phyloP scores from a whole-genome alignment of 2,888 invertebrate genomes.

The Marronus borbonicus region DNA sequence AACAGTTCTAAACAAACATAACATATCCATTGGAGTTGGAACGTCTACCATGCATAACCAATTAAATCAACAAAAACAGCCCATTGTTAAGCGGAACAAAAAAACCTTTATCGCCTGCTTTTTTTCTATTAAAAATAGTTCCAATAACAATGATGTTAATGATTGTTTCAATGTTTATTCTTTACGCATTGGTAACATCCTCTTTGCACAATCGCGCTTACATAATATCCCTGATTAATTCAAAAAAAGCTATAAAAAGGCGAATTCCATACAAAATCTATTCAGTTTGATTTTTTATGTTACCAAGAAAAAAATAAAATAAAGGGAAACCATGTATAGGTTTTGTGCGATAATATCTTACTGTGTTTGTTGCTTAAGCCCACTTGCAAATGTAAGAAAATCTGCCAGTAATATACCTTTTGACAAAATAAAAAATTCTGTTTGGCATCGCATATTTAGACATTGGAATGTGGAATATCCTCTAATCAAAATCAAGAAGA shows the following conservation, averaged over 20 bases:
- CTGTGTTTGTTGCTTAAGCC: too few relatives aligned
- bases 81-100: not conserved
- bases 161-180: conserved; percentile 11
- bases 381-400: not conserved
- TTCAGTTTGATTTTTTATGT: too few relatives aligned
- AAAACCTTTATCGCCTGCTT: not conserved
- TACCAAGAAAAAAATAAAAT: too few relatives aligned
- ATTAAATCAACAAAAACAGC: conserved; percentile 20
- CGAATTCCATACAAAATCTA: too few relatives aligned
- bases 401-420: not conserved
- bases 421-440: not conserved
- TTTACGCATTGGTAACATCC: not conserved
- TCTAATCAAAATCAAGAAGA: conserved; percentile 44
- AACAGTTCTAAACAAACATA: not conserved
- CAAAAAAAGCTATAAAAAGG: too few relatives aligned
- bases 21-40: not conserved
- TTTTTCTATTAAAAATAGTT: not conserved
- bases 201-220: not conserved
- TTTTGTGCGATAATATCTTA: too few relatives aligned
- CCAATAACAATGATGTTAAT: not conserved
- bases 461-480: conserved; percentile 64
- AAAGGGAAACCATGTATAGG: too few relatives aligned
- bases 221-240: not conserved
- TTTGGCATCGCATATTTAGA: conserved; percentile 56
- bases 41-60: conserved; percentile 23